A percentile compares a stretch with the other conserved stretches of the same genome.
Evolutionary conservation across 2,113 vertebrate genomes (phyloP).

Genomic region (Microtus richardsoni): DNA sequence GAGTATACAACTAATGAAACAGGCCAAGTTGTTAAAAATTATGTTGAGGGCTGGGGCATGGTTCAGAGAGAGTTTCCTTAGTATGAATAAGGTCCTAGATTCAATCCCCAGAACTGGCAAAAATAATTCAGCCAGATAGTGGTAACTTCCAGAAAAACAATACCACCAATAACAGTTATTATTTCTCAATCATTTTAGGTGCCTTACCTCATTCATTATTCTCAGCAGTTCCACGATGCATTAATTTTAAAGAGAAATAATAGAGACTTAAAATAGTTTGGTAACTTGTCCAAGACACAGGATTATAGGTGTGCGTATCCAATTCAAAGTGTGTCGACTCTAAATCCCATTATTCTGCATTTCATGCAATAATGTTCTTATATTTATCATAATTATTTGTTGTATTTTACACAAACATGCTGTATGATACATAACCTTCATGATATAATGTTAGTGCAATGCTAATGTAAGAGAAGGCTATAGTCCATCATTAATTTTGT

Average conservation of each 20-base stretch:
- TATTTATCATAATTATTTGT: neutral
- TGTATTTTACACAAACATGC: neutral
- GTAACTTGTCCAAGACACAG: conserved; percentile 1
- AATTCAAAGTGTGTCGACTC: neutral
- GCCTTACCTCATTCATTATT: neutral
- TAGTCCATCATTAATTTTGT: neutral
- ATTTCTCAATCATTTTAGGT: neutral
- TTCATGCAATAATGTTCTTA: too few species aligned
- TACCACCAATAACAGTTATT: neutral
- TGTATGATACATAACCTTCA: neutral
- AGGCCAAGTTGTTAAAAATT: neutral
- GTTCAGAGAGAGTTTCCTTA: neutral
- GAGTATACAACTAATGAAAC: conserved; percentile 18
- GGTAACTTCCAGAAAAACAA: neutral
- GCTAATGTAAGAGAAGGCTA: neutral
- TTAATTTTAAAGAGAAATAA: conserved; percentile 28
- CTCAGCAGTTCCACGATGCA: neutral
- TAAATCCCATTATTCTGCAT: neutral
- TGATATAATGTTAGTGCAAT: neutral
- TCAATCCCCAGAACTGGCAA: neutral
- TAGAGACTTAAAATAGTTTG: neutral
- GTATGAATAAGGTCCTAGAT: neutral
- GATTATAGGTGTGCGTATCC: neutral
- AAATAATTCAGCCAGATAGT: neutral
- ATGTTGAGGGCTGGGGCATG: neutral